These are phyloP conservation scores for Linepithema humile DNA, from an alignment of 1,140 invertebrate species.

Conservation along the genomic window DNA sequence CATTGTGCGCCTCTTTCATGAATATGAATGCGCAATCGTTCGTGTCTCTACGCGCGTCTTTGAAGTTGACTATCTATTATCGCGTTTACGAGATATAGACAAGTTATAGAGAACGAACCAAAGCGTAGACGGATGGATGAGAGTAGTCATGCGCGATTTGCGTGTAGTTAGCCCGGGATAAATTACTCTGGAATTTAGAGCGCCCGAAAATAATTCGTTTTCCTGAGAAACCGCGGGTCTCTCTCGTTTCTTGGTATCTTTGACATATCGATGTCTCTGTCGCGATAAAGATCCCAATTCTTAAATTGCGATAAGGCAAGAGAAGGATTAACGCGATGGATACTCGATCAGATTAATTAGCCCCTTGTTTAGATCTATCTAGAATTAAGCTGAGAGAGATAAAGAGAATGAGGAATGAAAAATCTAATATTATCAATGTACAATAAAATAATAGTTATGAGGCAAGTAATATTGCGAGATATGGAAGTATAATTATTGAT, in stretches of 20 bases:
- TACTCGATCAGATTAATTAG: background rate
- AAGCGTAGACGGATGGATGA: background rate
- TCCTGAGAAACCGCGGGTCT: constrained; percentile 8
- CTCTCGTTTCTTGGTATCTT: constrained; percentile 26
- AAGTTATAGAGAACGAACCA: too few relatives aligned
- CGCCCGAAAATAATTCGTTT: constrained; percentile 60
- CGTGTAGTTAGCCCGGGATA: constrained; percentile 17
- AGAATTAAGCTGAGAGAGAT: background rate
- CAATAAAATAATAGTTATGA: background rate
- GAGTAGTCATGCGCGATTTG: background rate
- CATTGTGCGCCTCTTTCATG: constrained; percentile 30
- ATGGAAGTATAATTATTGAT: background rate
- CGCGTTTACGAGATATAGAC: constrained; percentile 42
- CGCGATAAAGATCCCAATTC: background rate
- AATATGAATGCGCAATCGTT: constrained; percentile 59
- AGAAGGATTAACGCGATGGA: background rate
- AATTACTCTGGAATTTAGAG: constrained; percentile 54
- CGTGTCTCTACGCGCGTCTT: constrained; percentile 37
- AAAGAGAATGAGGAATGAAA: background rate
- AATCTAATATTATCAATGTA: background rate
- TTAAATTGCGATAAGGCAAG: background rate
- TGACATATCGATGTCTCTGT: background rate
- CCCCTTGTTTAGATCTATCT: background rate
- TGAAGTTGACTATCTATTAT: constrained; percentile 58
- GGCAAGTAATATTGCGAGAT: background rate